Evolutionary conservation across 1,140 invertebrate species (phyloP), one percentile per base, ranked within the genome.

Genomic region (Saccostrea glomerata): DNA sequence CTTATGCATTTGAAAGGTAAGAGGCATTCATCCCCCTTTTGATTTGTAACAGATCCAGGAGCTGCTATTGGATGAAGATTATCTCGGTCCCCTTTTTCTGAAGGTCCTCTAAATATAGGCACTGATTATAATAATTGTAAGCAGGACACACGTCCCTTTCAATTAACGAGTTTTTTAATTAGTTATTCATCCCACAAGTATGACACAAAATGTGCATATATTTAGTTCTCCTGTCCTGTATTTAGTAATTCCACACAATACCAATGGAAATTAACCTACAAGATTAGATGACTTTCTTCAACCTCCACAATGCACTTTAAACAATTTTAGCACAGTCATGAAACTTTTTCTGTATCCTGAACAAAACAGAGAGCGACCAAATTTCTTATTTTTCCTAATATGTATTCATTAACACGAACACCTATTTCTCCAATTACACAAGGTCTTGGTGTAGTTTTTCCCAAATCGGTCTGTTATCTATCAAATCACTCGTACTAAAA

Each of bases 401-500:
- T 77, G 70, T 77, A 77, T 77, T 77, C 70, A 77, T 77, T 77
- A 77, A 36, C 70, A 77, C 70, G 70, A 25, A 77, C 70, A 77
- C 70, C 30, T 77, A 66, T 36, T 77, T 77, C 70, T 77, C 70
- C 70, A 77, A 77, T 77, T 77, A 77, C 70, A 77, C 70, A 77
- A 77, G 70, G 70, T 15, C 36, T 2, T 30, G 70, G 70, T 77
- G 70, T 77, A 77, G 70, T 77, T 77, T 77, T 30, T 77, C 70
- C 70, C 2, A 73, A 36, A 77, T 30, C 6, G 30, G 70, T 77
- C 11, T 25, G 70, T 36, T 77, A 77, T 77, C 70, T 77, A 36
- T 77, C 70, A 77, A 77, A 77, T 77, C 70, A 77, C 70, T 77
- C 70, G 70, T 77, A 30, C 70, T 77, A 77, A 77, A 77, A 77